Conservation (phyloP, 2,113 vertebrate genomes). For the Gulo gulo region DNA sequence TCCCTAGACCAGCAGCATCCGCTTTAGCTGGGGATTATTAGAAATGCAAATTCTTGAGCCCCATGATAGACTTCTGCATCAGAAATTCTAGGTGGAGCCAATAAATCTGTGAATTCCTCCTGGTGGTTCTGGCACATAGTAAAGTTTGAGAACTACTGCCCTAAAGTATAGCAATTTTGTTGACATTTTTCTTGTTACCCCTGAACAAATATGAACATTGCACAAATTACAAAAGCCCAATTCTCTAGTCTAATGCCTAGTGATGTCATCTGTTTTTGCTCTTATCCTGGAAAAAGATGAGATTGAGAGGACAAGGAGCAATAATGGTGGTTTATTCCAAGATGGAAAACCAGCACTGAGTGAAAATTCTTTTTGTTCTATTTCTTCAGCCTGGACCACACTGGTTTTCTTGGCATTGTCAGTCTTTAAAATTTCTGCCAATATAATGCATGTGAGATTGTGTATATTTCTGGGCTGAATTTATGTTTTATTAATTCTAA, state of each 20-base stretch:
- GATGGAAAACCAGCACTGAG: background rate
- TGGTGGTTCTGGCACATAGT: background rate
- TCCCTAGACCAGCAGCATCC: background rate
- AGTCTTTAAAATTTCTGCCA: background rate
- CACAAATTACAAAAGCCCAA: background rate
- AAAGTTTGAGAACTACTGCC: background rate
- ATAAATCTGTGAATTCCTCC: background rate
- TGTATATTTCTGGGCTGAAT: background rate
- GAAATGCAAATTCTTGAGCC: background rate
- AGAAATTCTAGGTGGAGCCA: background rate
- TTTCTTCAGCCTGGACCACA: background rate
- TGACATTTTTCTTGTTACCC: background rate
- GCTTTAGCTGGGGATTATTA: background rate
- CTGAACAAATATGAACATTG: background rate
- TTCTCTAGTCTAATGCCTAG: background rate
- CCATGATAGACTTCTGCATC: background rate
- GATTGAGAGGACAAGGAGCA: background rate
- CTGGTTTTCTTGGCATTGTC: background rate
- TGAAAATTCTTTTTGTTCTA: background rate
- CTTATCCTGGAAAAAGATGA: background rate
- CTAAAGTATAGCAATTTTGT: background rate
- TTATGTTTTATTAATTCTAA: slow-evolving; percentile 4
- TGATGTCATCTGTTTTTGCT: background rate
- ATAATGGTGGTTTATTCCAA: background rate
- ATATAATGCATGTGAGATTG: background rate